Evolutionary conservation across 2,888 invertebrate species (phyloP), one percentile per base, ranked within the genome.

Genomic region (Rhaphigaster nebulosa): DNA sequence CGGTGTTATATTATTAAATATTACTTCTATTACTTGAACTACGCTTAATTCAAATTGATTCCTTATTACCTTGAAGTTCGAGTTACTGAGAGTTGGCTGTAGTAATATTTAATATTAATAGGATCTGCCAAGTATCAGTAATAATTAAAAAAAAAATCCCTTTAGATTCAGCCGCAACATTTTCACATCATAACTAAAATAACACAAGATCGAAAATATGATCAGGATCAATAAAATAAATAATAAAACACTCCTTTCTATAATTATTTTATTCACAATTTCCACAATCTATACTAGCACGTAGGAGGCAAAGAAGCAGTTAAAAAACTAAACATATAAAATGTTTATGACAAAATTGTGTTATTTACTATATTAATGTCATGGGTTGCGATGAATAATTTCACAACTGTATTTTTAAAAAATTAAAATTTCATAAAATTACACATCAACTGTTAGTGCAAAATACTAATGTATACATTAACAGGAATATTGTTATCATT

Each of bases 191-290:
- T 56, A 3, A 56, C 56, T 56, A 2, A n/a, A n/a, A 65, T 26
- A 56, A 56, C 4, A 56, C 26, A 29, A 29, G 10, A n/a, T n/a
- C n/a, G 1, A 29, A 4, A 65, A 65, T 29, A 29, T 29, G 15
- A 29, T 65, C n/a, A 29, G 29, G 29, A 18, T 65, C 34, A 29
- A 65, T 29, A 15, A 3, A 65, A 65, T 65, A 29, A 65, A 65
- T 29, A 29, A 38, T 3, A 76, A 34, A 76, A 76, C 20, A n/a
- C 34, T 13, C 4, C 45, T 41, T 84, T 84, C 45, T 84, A n/a
- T 84, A 45, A 84, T 84, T 45, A 84, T 84, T 84, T 84, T 84
- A 84, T 84, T 84, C 84, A 84, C 84, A 84, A 84, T 84, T 45
- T 84, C 84, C 84, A 84, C 84, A 84, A 84, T 84, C 84, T 84